phyloP scores from a whole-genome alignment of 2,113 vertebrate species.

The Oreochromis niloticus region DNA sequence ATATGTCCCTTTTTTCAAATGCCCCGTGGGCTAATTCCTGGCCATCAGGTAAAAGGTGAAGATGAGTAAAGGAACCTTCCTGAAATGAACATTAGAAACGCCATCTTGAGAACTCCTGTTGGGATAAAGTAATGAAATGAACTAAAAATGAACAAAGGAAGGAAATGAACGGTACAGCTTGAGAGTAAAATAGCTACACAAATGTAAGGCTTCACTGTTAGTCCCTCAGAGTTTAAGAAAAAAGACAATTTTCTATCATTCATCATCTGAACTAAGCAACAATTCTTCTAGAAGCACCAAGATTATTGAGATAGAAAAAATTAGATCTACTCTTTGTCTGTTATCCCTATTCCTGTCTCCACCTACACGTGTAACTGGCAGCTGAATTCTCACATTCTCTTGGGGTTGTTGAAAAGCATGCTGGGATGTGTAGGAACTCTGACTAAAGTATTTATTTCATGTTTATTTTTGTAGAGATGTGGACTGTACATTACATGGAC shows the following conservation, averaged over 20 bases:
- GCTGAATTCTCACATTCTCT: slow-evolving; percentile 9
- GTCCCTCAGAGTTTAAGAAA: neutral
- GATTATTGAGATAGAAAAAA: neutral
- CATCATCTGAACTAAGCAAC: neutral
- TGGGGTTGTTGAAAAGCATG: slow-evolving; percentile 19
- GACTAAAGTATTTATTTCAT: neutral
- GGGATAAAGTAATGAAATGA: neutral
- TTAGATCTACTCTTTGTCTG: neutral
- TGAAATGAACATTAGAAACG: fast-evolving
- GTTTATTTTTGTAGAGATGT: neutral
- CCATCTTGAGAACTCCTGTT: neutral
- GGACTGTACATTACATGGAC: neutral
- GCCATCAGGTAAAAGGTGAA: neutral
- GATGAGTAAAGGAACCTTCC: neutral
- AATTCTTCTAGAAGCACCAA: neutral
- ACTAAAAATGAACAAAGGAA: neutral
- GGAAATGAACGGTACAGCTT: neutral
- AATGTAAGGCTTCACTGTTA: neutral
- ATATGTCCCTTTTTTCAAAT: neutral
- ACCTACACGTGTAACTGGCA: slow-evolving; percentile 19
- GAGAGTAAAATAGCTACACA: neutral
- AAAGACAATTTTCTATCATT: neutral
- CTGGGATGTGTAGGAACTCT: slow-evolving; percentile 36
- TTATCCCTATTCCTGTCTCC: slow-evolving; percentile 35
- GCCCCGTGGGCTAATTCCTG: neutral